Conservation (phyloP, 2,113 vertebrate species). For the Saguinus imperator region DNA sequence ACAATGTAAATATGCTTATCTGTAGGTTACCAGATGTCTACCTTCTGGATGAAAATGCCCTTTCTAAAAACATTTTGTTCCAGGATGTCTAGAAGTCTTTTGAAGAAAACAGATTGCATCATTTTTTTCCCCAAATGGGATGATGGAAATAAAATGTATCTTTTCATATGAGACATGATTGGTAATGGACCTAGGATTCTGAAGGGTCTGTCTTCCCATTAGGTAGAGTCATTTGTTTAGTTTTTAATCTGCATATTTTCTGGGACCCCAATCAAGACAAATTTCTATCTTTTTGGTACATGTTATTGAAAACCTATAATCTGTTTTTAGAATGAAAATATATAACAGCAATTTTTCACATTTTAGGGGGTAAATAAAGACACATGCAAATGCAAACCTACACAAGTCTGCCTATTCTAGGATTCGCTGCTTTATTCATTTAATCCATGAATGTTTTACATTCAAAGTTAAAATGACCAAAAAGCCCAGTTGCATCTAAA, state of each 20-base stretch:
- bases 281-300: not conserved
- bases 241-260: conserved; percentile 47
- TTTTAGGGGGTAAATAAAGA: not conserved
- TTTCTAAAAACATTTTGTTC: conserved; percentile 28
- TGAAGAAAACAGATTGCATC: conserved; percentile 20
- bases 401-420: not conserved
- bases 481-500: not conserved
- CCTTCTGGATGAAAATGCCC: conserved; percentile 10
- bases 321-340: conserved; percentile 30
- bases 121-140: not conserved
- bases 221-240: not conserved
- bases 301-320: conserved; percentile 52
- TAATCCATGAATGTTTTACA: not conserved
- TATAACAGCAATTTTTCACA: not conserved
- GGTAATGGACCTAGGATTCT: not conserved
- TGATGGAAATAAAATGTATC: conserved; percentile 23
- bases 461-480: conserved; percentile 38
- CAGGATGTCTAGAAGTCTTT: not conserved
- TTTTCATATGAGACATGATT: not conserved
- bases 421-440: not conserved
- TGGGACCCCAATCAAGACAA: conserved; percentile 6
- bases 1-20: not conserved
- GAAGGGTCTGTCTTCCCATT: conserved; percentile 26
- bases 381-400: not conserved
- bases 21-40: not conserved